Percentiles rank a stretch among this genome's conserved stretches.
phyloP scores from a whole-genome alignment of 2,113 vertebrate genomes.

The Bucco capensis region DNA sequence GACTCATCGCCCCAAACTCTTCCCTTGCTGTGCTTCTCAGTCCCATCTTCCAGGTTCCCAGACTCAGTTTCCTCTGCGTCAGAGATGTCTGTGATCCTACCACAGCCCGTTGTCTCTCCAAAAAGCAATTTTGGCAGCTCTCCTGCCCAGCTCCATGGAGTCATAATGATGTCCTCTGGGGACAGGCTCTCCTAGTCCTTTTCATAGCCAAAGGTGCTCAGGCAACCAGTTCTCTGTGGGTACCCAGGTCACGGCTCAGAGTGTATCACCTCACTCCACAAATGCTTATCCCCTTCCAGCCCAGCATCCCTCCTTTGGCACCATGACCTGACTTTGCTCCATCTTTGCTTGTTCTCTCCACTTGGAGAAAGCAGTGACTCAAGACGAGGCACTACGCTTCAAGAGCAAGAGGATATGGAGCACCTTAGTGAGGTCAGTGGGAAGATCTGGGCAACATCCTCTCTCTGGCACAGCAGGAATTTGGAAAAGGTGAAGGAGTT shows the following conservation, averaged over 20 bases:
- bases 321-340: not conserved
- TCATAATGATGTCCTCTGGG: not conserved
- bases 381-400: not conserved
- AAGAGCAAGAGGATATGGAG: not conserved
- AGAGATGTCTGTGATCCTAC: not conserved
- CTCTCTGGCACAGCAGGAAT: not conserved
- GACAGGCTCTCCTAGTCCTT: not conserved
- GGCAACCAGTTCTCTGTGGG: not conserved
- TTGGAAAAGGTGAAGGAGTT: not conserved
- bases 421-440: not conserved
- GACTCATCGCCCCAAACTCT: conserved; percentile 40
- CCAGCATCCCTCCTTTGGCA: not conserved
- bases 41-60: conserved; percentile 41
- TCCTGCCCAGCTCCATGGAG: not conserved
- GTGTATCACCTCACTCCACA: not conserved
- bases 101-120: not conserved
- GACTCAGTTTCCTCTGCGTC: not conserved
- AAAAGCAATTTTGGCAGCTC: not conserved
- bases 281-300: not conserved
- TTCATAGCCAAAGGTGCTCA: not conserved
- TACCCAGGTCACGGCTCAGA: not conserved
- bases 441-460: not conserved
- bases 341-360: not conserved
- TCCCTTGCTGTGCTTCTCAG: not conserved
- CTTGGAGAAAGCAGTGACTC: not conserved